These are phyloP conservation scores for Eremophila alpestris DNA, from an alignment of 2,797 vertebrate species.

Conservation along the genomic window DNA sequence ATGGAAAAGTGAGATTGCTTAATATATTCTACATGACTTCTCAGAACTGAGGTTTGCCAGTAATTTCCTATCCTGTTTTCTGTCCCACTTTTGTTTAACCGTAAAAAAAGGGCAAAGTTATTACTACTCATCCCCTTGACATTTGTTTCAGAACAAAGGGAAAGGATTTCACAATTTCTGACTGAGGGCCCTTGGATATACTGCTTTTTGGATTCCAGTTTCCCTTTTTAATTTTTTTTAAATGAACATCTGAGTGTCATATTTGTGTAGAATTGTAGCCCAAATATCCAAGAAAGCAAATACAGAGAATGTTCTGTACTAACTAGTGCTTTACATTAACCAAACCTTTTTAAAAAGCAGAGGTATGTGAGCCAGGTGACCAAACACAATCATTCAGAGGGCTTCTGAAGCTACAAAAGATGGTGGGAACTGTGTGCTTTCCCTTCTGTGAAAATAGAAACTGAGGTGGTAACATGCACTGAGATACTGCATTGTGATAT, in stretches of 20 bases:
- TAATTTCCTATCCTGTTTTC: not conserved
- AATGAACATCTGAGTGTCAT: fast-evolving
- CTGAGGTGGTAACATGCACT: not conserved
- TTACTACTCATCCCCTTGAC: not conserved
- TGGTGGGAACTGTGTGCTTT: not conserved
- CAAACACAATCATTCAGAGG: not conserved
- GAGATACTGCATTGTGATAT: not conserved
- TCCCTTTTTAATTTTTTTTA: not conserved
- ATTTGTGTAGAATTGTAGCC: not conserved
- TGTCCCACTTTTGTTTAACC: not conserved
- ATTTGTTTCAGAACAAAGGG: not conserved
- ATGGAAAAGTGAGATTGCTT: not conserved
- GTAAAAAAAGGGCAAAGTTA: not conserved
- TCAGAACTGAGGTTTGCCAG: not conserved
- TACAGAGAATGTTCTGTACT: not conserved
- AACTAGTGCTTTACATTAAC: not conserved
- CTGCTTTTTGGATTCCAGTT: not conserved
- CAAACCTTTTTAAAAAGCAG: not conserved
- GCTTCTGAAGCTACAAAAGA: not conserved
- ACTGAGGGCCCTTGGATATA: not conserved
- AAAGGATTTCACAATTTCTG: not conserved
- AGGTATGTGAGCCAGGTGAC: not conserved
- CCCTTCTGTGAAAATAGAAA: not conserved
- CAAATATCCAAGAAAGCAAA: not conserved
- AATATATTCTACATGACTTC: not conserved